Percentiles rank a stretch among this genome's conserved stretches.
These are phyloP conservation scores for Phthorimaea operculella DNA, from an alignment of 1,140 invertebrate genomes.

Conservation along the genomic window DNA sequence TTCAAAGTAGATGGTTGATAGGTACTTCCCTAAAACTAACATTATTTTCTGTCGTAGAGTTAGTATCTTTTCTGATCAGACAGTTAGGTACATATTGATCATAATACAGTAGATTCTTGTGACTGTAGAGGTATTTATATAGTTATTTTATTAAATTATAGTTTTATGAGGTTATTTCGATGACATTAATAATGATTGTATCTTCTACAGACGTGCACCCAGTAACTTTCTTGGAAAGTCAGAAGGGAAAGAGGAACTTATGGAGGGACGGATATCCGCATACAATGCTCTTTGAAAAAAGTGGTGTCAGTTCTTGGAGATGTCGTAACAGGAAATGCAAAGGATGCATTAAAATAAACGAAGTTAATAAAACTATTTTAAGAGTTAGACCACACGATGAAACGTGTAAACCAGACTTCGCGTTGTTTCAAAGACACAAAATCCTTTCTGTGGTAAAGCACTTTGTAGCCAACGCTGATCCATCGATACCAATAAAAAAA, in stretches of 20 bases:
- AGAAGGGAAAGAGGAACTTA: not conserved
- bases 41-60: no score
- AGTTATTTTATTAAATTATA: no score
- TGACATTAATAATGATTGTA: no score
- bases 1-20: no score
- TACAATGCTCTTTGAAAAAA: not conserved
- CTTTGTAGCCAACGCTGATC: no score
- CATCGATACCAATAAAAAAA: no score
- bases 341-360: not conserved
- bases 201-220: not conserved
- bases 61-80: no score
- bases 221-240: not conserved
- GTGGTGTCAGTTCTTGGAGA: not conserved
- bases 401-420: not conserved
- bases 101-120: no score
- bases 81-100: no score
- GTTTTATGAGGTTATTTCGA: no score
- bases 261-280: not conserved
- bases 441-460: not conserved
- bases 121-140: no score
- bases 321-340: not conserved
- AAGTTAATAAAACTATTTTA: not conserved
- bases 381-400: not conserved
- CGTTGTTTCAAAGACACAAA: not conserved
- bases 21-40: no score